Base-by-base conservation (phyloP, 1,140 invertebrate genomes). In the Penaeus japonicus region DNA sequence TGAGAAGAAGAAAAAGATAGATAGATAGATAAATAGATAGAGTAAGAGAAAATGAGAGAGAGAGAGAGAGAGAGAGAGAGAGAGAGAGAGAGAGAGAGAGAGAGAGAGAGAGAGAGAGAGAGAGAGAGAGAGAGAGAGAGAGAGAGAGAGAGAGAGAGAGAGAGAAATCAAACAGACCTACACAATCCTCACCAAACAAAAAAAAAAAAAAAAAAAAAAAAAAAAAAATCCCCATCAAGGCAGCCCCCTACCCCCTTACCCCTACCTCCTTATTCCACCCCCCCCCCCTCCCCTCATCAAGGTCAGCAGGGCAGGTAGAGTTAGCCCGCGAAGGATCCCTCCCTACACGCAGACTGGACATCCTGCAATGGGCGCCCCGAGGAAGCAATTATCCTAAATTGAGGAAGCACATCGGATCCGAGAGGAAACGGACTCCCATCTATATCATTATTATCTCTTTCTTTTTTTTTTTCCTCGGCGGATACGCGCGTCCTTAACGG, bases 321-420 rank as follows among this genome's bases (percentile, higher is more conserved):
- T 47, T 12, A 1, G 47, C 47, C 47, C 47, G 47, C 47, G 4
- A 47, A 47, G 47, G 47, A 47, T 4, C 7, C 47, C 7, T 15
- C 47, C 47, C 10, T 47, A 47, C 47, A 47, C 47, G 77, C 32
- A 75, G 22, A 47, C 83, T 73, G 83, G 65, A 53, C 83, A 79
- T 84, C 83, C 83, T 84, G 83, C 65, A 84, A 22, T 7, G 65
- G 27, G n/a, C 39, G 47, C 4, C 35, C 47, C 53, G 83, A 84
- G 83, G 83, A 84, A 84, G 65, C 57, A 84, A 84, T 84, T 84
- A 84, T 75, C 39, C 54, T 70, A 75, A 84, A 84, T 84, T 84
- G 83, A 84, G 83, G 83, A 84, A 73, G 59, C 75, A 75, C 83
- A 17, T 75, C 83, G 55, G 39, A 65, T 75, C 62, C 70, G 83